Base-by-base conservation (phyloP, 2,113 vertebrate genomes). In the Parus major region DNA sequence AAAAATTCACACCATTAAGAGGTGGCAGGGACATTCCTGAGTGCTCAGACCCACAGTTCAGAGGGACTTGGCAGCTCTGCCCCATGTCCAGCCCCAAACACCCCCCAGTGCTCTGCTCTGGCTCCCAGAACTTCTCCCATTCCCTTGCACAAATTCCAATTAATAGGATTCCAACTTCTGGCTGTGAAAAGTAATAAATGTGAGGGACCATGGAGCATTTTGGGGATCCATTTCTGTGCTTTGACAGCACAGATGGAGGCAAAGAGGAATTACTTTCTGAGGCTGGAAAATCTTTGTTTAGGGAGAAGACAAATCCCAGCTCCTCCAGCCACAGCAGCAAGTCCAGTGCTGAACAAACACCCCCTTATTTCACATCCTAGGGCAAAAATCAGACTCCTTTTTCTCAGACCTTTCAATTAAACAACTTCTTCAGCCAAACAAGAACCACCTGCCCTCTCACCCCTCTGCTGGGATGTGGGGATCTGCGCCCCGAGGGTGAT, bases 401-500 rank as follows among this genome's bases (percentile, higher is more conserved):
- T 86, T 24, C 82, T 80, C 88, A 88, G 70, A 52, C 25, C 16
- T 80, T 63, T 69, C 47, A 70, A 84, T 88, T 86, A 35, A 83
- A 46, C 50, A 59, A 7, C 71, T 66, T 15, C 21, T 94, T 41
- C 31, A 53, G 57, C 36, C 46, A 57, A 86, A 52, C 39, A 69
- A 35, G 72, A 55, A 7, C 41, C 86, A 28, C 70, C 82, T 86
- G 66, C 66, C 64, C 33, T 7, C 64, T 65, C 5, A 8, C 55
- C 49, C 15, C 78, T 65, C 75, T 66, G 82, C 70, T 22, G 60
- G 71, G 82, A 35, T 2, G 18, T 5, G 4, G 68, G 28, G 47
- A 12, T 47, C 24, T 24, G 33, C 0, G 0, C 71, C 39, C 71
- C 0, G 0, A 59, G 72, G 27, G 21, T 2, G 60, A 89, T 10